Conservation (phyloP, 2,888 invertebrate species). For the Eupeodes luniger region DNA sequence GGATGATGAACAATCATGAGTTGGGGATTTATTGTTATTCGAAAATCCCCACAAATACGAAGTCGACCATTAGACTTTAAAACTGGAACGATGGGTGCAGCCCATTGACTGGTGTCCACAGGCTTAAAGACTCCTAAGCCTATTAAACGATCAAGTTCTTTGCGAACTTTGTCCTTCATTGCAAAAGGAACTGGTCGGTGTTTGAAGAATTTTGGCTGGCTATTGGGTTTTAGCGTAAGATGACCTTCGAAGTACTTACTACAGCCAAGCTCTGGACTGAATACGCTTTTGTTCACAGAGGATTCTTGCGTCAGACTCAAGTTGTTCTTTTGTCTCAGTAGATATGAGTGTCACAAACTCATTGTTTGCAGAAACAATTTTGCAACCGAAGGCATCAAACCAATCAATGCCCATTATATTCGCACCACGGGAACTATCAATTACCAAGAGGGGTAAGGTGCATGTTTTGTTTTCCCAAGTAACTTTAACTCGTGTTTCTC, state of each 20-base stretch:
- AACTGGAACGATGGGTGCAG: constrained; percentile 79
- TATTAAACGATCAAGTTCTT: constrained; percentile 23
- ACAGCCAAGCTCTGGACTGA: constrained; percentile 7
- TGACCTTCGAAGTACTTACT: neutral
- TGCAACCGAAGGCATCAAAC: constrained; percentile 15
- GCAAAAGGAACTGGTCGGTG: constrained; percentile 68
- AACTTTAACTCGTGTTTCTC: too few species aligned
- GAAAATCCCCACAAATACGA: constrained; percentile 59
- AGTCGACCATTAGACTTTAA: constrained; percentile 78
- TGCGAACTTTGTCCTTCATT: constrained; percentile 18
- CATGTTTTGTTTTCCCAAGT: too few species aligned
- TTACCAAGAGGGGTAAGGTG: constrained; percentile 19
- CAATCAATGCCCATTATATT: constrained; percentile 27
- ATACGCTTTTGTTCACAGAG: constrained; percentile 13
- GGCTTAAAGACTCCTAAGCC: constrained; percentile 9
- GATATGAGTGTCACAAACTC: constrained; percentile 12
- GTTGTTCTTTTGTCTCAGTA: neutral
- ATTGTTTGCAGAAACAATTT: neutral
- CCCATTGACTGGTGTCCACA: too few species aligned
- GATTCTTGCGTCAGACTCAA: neutral
- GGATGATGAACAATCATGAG: constrained; percentile 37
- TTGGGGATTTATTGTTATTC: constrained; percentile 49
- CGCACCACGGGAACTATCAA: neutral
- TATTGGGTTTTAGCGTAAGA: constrained; percentile 46
- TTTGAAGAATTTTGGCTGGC: constrained; percentile 18